These are phyloP conservation scores for Meteorus sp. DNA, from an alignment of 1,140 invertebrate genomes.

Conservation along the genomic window DNA sequence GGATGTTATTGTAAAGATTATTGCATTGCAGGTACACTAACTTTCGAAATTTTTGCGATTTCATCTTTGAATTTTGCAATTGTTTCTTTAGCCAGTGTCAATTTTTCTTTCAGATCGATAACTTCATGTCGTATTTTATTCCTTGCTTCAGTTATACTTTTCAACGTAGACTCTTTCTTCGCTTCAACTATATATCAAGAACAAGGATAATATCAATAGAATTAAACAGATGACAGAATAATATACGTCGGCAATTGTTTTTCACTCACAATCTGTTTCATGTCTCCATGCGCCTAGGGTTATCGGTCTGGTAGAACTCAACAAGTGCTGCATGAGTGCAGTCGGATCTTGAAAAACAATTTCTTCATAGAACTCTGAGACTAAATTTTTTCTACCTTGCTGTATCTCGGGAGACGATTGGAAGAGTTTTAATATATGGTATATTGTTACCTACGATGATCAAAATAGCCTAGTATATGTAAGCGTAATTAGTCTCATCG, in stretches of 20 bases:
- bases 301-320: slow-evolving; percentile 76
- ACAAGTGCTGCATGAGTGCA: slow-evolving; percentile 85
- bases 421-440: slow-evolving; percentile 95
- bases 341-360: slow-evolving; percentile 97
- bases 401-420: slow-evolving; percentile 74
- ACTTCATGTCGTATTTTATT: slow-evolving; percentile 85
- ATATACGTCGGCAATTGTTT: too few species aligned
- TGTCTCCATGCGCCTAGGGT: slow-evolving; percentile 78
- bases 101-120: slow-evolving; percentile 80
- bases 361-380: slow-evolving; percentile 96
- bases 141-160: slow-evolving; percentile 78
- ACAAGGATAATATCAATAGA: slow-evolving; percentile 17
- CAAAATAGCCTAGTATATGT: not conserved
- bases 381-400: slow-evolving; percentile 76
- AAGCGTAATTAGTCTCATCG: not conserved
- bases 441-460: slow-evolving; percentile 82
- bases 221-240: slow-evolving; percentile 2
- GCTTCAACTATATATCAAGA: slow-evolving; percentile 80
- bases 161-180: slow-evolving; percentile 81
- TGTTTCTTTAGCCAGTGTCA: slow-evolving; percentile 87
- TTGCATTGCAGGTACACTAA: slow-evolving; percentile 1
- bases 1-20: too few species aligned
- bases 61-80: slow-evolving; percentile 88
- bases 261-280: slow-evolving; percentile 86
- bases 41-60: slow-evolving; percentile 68